Conservation (phyloP, 2,888 invertebrate genomes). For the Megastigmus dorsalis region DNA sequence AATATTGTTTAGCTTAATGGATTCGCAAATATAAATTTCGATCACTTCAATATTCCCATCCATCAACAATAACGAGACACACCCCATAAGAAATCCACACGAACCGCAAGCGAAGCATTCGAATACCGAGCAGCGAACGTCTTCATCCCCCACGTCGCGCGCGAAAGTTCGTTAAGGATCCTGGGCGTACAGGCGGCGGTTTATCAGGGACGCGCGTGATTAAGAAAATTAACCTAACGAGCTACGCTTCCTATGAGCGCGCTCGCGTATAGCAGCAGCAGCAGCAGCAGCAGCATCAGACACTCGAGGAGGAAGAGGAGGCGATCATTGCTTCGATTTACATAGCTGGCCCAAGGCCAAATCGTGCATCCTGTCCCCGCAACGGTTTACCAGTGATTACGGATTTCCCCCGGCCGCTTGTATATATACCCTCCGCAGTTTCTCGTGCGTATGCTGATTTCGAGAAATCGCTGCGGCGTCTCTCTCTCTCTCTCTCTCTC, state of each 20-base stretch:
- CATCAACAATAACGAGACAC: too few species aligned
- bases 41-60: too few species aligned
- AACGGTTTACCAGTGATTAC: constrained; percentile 40
- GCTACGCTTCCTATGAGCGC: constrained; percentile 13
- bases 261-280: too few species aligned
- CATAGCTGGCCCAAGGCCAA: constrained; percentile 54
- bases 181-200: not conserved
- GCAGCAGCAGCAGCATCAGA: too few species aligned
- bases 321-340: constrained; percentile 53
- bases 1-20: too few species aligned
- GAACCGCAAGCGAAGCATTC: too few species aligned
- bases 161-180: constrained; percentile 13
- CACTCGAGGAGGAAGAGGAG: too few species aligned
- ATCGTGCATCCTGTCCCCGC: constrained; percentile 22
- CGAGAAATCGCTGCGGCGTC: too few species aligned
- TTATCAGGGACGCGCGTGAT: constrained; percentile 17
- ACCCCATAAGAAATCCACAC: too few species aligned
- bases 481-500: not conserved
- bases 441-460: not conserved
- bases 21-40: too few species aligned
- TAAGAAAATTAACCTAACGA: constrained; percentile 48
- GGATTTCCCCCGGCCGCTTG: constrained; percentile 31
- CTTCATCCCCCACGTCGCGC: not conserved
- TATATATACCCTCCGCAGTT: too few species aligned
- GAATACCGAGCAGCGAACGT: too few species aligned